phyloP scores from a whole-genome alignment of 2,888 invertebrate genomes.

The Zonitis immaculata region DNA sequence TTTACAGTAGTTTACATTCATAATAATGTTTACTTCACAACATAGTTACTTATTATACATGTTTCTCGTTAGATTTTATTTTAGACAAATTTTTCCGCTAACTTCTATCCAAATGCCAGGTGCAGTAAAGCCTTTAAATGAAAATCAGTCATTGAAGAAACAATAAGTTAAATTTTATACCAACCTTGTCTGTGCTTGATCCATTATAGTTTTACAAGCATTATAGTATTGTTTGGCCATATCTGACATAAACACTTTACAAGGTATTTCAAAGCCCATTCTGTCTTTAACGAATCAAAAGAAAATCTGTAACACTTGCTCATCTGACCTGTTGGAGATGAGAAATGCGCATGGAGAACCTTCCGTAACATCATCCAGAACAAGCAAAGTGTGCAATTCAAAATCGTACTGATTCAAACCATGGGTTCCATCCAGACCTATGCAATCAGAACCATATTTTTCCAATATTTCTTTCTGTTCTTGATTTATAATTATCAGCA shows the following conservation, averaged over 20 bases:
- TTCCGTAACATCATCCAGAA: conserved; percentile 23
- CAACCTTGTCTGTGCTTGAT: conserved; percentile 2
- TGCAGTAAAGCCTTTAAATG: conserved; percentile 23
- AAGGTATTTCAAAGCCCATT: too few relatives aligned
- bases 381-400: conserved; percentile 25
- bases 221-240: conserved; percentile 25
- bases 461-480: conserved; percentile 24
- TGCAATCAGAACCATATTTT: conserved; percentile 23
- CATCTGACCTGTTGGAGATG: conserved; percentile 24
- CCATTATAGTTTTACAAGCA: conserved; percentile 14
- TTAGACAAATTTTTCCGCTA: conserved; percentile 26
- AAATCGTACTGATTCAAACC: conserved; percentile 22
- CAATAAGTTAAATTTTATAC: background rate
- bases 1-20: too few relatives aligned
- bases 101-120: conserved; percentile 30
- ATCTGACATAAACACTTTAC: conserved; percentile 29
- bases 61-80: conserved; percentile 20
- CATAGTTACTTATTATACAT: conserved; percentile 19
- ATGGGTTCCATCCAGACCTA: conserved; percentile 26
- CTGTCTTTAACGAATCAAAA: too few relatives aligned
- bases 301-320: conserved; percentile 13
- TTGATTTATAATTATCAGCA: conserved; percentile 25
- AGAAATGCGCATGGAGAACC: conserved; percentile 28
- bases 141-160: background rate
- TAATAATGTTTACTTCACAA: too few relatives aligned